Evolutionary conservation across 2,888 invertebrate species (phyloP).

Genomic region (Colostygia pectinataria): DNA sequence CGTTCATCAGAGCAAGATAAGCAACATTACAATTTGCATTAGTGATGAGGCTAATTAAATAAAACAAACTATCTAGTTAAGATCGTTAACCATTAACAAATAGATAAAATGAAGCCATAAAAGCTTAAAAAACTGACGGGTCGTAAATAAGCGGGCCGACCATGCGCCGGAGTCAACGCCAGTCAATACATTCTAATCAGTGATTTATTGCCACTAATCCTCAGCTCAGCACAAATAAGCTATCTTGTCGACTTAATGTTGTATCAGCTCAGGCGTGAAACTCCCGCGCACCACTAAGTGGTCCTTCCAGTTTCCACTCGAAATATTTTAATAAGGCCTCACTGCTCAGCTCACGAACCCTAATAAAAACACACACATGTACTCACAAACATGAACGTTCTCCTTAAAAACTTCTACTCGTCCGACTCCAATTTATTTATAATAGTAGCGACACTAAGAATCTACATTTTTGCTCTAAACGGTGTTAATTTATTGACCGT

Average conservation of each 20-base stretch:
- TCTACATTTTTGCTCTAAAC: constrained; percentile 83
- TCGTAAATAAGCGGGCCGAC: constrained; percentile 69
- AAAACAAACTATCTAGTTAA: constrained; percentile 59
- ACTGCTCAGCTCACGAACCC: constrained; percentile 81
- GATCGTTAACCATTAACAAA: constrained; percentile 64
- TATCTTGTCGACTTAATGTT: constrained; percentile 83
- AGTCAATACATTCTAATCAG: constrained; percentile 83
- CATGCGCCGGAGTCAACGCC: constrained; percentile 73
- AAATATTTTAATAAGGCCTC: constrained; percentile 83
- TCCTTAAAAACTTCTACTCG: constrained; percentile 61
- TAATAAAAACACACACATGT: constrained; percentile 78
- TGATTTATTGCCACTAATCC: constrained; percentile 83
- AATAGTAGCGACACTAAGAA: constrained; percentile 81
- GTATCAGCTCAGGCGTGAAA: constrained; percentile 82
- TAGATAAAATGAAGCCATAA: constrained; percentile 68
- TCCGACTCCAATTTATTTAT: constrained; percentile 74
- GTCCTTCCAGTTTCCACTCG: constrained; percentile 83
- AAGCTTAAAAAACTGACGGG: constrained; percentile 66
- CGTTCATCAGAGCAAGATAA: constrained; percentile 48
- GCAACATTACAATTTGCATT: constrained; percentile 56
- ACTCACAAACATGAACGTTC: constrained; percentile 60
- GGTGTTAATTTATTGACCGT: constrained; percentile 83
- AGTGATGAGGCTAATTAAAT: constrained; percentile 59
- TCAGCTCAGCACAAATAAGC: constrained; percentile 82
- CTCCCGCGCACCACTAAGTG: constrained; percentile 83